These are phyloP conservation scores for Corythaeola cristata DNA, from an alignment of 2,113 vertebrate genomes.

Conservation along the genomic window DNA sequence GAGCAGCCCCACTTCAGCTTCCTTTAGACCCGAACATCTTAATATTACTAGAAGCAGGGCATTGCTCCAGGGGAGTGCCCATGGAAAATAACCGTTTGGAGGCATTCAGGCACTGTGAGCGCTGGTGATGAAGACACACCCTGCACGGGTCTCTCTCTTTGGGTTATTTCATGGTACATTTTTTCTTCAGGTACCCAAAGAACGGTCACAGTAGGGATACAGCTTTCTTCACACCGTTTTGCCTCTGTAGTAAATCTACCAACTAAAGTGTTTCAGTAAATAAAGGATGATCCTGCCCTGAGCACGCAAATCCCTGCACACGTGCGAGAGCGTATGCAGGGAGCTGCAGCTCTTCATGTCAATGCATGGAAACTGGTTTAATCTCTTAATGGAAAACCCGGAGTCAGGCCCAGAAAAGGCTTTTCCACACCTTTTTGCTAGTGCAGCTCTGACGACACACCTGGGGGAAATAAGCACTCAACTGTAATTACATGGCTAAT, in stretches of 20 bases:
- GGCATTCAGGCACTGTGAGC: fast-evolving
- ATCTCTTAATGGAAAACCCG: neutral
- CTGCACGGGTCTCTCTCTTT: neutral
- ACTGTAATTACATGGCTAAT: neutral
- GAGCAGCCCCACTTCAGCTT: neutral
- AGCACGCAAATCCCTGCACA: neutral
- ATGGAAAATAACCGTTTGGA: neutral
- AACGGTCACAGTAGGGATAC: neutral
- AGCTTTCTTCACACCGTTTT: neutral
- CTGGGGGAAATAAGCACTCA: neutral
- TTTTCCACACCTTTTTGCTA: neutral
- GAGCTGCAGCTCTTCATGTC: neutral
- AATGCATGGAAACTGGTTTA: neutral
- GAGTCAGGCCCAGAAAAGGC: neutral
- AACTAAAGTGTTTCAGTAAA: neutral
- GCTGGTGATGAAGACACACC: neutral
- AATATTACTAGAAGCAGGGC: neutral
- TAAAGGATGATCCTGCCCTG: neutral
- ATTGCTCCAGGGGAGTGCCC: neutral
- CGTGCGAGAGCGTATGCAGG: too few species aligned
- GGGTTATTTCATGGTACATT: neutral
- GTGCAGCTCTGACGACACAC: neutral
- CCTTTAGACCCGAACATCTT: neutral
- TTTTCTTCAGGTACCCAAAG: neutral
- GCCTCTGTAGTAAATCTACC: neutral